Conservation (phyloP, 1,140 invertebrate species). For the Heliconius himera region DNA sequence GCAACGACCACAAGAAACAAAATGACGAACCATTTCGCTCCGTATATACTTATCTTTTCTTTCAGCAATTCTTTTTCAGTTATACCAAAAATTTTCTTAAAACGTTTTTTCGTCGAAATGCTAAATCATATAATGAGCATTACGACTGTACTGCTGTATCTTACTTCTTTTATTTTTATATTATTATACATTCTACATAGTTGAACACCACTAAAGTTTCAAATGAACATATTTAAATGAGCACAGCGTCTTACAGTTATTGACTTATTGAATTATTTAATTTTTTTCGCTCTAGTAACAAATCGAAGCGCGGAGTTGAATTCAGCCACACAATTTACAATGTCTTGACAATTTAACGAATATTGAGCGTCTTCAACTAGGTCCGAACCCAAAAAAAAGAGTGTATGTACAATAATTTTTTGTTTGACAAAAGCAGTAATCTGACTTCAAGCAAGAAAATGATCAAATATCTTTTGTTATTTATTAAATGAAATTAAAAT, state of each 20-base stretch:
- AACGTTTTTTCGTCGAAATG: conserved; percentile 18
- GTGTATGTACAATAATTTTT: neutral
- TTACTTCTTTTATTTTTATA: neutral
- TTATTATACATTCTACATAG: neutral
- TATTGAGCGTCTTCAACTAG: too few relatives aligned
- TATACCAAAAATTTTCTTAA: conserved; percentile 11
- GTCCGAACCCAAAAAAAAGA: neutral
- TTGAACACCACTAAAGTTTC: neutral
- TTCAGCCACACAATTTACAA: too few relatives aligned
- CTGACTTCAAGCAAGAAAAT: too few relatives aligned
- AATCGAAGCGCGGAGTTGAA: too few relatives aligned
- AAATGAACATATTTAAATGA: too few relatives aligned
- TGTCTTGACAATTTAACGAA: too few relatives aligned
- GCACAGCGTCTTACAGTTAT: too few relatives aligned
- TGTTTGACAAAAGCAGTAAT: neutral
- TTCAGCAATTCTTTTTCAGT: conserved; percentile 9
- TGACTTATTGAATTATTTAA: too few relatives aligned
- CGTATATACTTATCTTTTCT: conserved; percentile 1
- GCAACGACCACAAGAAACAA: neutral
- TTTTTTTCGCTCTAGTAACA: too few relatives aligned
- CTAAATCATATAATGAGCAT: conserved; percentile 21
- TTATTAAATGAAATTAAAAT: too few relatives aligned
- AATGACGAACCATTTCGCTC: neutral
- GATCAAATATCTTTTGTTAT: too few relatives aligned
- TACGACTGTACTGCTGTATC: neutral